Percentiles rank a stretch among this genome's conserved stretches.
Evolutionary conservation across 2,797 vertebrate genomes (phyloP).

Genomic region (Todus mexicanus): DNA sequence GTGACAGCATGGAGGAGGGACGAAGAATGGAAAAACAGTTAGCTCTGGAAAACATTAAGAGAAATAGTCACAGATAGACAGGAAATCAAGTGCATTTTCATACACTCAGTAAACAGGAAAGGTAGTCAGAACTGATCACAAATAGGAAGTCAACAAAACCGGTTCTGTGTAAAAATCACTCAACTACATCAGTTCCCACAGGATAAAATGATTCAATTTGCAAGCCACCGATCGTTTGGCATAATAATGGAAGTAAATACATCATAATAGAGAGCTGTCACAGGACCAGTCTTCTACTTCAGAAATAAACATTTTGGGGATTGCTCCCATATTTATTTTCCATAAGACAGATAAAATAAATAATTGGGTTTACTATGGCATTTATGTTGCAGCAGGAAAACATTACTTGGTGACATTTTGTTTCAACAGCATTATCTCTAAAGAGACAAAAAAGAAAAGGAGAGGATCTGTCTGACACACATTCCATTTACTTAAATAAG

Average conservation of each 20-base stretch:
- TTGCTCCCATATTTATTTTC: constrained; percentile 27
- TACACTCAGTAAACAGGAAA: neutral
- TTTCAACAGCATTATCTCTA: neutral
- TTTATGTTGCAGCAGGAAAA: constrained; percentile 4
- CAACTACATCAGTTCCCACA: neutral
- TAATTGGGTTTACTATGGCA: neutral
- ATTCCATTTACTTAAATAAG: neutral
- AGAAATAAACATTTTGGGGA: neutral
- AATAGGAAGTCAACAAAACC: neutral
- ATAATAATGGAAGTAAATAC: neutral
- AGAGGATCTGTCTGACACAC: neutral
- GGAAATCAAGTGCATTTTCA: neutral
- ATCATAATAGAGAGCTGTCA: neutral
- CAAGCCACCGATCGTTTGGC: constrained; percentile 2
- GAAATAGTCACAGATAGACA: neutral
- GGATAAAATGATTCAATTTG: constrained; percentile 18
- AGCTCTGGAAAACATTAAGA: neutral
- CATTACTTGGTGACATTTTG: constrained; percentile 17
- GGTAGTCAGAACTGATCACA: neutral
- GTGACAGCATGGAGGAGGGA: neutral
- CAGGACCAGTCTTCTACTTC: neutral
- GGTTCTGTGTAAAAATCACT: neutral
- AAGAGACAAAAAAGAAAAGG: neutral
- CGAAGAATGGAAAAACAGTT: neutral
- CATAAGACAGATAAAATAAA: constrained; percentile 46